Evolutionary conservation across 2,113 vertebrate species (phyloP).

Genomic region (Sinocyclocheilus anophthalmus): DNA sequence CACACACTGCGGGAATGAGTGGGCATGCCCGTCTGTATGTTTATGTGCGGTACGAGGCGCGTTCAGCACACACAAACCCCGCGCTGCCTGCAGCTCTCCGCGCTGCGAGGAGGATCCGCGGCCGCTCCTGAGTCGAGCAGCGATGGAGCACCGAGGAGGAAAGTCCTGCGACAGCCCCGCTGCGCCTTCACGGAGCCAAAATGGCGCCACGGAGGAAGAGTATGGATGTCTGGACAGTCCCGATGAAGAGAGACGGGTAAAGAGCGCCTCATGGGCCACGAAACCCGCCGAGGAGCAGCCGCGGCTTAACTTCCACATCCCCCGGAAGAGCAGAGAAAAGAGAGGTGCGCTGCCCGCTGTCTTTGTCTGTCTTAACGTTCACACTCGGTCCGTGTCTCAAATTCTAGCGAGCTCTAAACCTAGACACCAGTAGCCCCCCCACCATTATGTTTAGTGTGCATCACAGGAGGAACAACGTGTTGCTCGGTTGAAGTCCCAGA

Average conservation of each 20-base stretch:
- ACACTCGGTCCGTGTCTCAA: not conserved
- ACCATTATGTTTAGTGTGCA: too few species aligned
- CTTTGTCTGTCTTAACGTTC: not conserved
- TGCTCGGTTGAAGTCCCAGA: not conserved
- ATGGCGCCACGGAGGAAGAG: too few species aligned
- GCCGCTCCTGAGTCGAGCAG: slow-evolving; percentile 2
- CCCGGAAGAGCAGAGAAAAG: slow-evolving; percentile 92
- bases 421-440: not conserved
- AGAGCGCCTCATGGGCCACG: not conserved
- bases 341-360: slow-evolving; percentile 77
- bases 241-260: slow-evolving; percentile 31
- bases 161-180: not conserved
- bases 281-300: slow-evolving; percentile 71
- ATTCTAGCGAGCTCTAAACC: not conserved
- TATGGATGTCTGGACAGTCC: slow-evolving; percentile 28
- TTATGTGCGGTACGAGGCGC: not conserved
- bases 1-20: slow-evolving; percentile 7
- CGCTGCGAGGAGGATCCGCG: not conserved
- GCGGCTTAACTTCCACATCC: slow-evolving; percentile 89
- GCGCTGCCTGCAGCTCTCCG: not conserved
- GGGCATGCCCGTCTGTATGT: slow-evolving; percentile 11
- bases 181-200: not conserved
- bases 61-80: not conserved
- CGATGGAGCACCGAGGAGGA: slow-evolving; percentile 8
- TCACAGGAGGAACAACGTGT: not conserved